phyloP scores from a whole-genome alignment of 2,797 vertebrate genomes.

The Gambusia yucatana region DNA sequence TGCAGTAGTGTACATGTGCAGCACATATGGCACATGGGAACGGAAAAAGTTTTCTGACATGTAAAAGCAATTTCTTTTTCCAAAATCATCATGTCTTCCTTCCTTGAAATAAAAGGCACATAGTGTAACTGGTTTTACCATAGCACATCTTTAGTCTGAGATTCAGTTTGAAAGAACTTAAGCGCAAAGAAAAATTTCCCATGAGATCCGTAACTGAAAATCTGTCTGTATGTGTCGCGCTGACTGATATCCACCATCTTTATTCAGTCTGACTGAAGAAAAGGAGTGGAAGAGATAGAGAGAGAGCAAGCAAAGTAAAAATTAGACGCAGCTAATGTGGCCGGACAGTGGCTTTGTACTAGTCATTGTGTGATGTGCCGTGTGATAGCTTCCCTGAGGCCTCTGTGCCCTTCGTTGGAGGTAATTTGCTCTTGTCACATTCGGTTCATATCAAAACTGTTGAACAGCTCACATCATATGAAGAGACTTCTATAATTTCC shows the following conservation, averaged over 20 bases:
- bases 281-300: constrained; percentile 15
- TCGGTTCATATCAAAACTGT: constrained; percentile 66
- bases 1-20: neutral
- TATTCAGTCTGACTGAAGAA: constrained; percentile 45
- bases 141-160: constrained; percentile 36
- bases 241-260: constrained; percentile 48
- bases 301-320: constrained; percentile 54
- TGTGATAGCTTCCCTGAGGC: constrained; percentile 69
- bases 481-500: constrained; percentile 67
- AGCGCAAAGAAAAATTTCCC: constrained; percentile 35
- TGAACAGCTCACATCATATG: constrained; percentile 65
- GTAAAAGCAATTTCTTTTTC: neutral
- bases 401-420: constrained; percentile 63
- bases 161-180: constrained; percentile 13
- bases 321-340: constrained; percentile 75
- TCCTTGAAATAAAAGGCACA: neutral
- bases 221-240: constrained; percentile 38
- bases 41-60: neutral
- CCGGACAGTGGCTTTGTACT: constrained; percentile 76
- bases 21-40: neutral
- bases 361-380: constrained; percentile 68
- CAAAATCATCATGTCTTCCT: neutral
- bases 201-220: constrained; percentile 60
- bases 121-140: constrained; percentile 9
- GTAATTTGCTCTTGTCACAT: constrained; percentile 78